These are phyloP conservation scores for Heteromyza rotundicornis DNA, from an alignment of 2,888 invertebrate species.

Conservation along the genomic window DNA sequence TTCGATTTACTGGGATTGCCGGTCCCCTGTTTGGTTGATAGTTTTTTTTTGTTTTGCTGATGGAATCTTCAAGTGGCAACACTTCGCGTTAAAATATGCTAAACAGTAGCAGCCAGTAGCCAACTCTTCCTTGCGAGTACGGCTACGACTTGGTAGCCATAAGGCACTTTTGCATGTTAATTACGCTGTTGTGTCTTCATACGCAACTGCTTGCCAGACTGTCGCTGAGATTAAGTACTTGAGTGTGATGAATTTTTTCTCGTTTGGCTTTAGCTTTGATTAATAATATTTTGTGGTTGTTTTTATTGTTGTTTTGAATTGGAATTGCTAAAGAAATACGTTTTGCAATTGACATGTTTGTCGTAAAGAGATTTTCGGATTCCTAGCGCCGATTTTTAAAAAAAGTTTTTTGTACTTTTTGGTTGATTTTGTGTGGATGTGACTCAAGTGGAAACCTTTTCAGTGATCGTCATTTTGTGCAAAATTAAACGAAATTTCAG, in stretches of 20 bases:
- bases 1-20: too few relatives aligned
- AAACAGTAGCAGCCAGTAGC: slow-evolving; percentile 44
- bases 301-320: neutral
- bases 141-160: neutral
- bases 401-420: too few relatives aligned
- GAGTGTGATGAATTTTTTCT: neutral
- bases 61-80: slow-evolving; percentile 41
- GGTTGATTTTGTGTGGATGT: too few relatives aligned
- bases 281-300: neutral
- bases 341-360: neutral
- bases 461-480: too few relatives aligned
- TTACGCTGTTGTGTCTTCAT: neutral
- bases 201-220: neutral
- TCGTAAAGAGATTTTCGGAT: neutral
- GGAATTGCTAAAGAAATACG: neutral
- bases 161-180: neutral
- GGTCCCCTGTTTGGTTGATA: too few relatives aligned
- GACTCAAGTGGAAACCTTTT: too few relatives aligned
- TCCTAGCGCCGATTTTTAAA: too few relatives aligned
- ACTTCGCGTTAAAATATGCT: slow-evolving; percentile 53
- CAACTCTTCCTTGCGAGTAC: neutral
- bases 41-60: neutral
- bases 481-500: too few relatives aligned
- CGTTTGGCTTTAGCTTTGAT: neutral
- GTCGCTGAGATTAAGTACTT: slow-evolving; percentile 4